Percentiles rank a stretch among this genome's conserved stretches.
These are phyloP conservation scores for Caenorhabditis brenneri DNA, from an alignment of 1,140 invertebrate genomes.

Conservation along the genomic window DNA sequence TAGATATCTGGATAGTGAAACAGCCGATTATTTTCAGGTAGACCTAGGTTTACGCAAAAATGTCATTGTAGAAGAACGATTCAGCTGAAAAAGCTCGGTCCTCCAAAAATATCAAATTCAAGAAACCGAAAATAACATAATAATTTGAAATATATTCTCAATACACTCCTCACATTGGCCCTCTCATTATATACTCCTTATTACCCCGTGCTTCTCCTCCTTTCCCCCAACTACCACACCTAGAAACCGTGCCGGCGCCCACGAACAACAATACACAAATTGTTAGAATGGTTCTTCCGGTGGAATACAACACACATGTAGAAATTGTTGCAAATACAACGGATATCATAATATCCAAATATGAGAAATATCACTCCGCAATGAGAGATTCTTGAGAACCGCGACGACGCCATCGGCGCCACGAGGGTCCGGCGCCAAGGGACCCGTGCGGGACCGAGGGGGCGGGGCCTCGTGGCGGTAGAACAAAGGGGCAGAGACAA, in stretches of 20 bases:
- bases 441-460: background rate
- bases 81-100: too few relatives aligned
- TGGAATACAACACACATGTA: background rate
- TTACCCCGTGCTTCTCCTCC: too few relatives aligned
- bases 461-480: background rate
- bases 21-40: too few relatives aligned
- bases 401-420: background rate
- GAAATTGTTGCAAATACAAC: background rate
- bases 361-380: background rate
- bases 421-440: background rate
- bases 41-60: too few relatives aligned
- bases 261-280: background rate
- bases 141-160: background rate
- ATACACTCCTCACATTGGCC: too few relatives aligned
- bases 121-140: background rate
- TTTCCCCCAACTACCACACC: background rate
- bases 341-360: conserved; percentile 15
- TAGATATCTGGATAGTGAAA: too few relatives aligned
- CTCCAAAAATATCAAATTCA: too few relatives aligned
- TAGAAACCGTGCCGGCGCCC: background rate
- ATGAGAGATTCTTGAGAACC: background rate
- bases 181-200: background rate
- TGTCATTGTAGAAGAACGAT: too few relatives aligned
- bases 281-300: background rate
- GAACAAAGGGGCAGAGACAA: background rate